Percentiles rank a stretch among this genome's conserved stretches.
Conservation (phyloP, 1,140 invertebrate species). For the Zeugodacus cucurbitae region DNA sequence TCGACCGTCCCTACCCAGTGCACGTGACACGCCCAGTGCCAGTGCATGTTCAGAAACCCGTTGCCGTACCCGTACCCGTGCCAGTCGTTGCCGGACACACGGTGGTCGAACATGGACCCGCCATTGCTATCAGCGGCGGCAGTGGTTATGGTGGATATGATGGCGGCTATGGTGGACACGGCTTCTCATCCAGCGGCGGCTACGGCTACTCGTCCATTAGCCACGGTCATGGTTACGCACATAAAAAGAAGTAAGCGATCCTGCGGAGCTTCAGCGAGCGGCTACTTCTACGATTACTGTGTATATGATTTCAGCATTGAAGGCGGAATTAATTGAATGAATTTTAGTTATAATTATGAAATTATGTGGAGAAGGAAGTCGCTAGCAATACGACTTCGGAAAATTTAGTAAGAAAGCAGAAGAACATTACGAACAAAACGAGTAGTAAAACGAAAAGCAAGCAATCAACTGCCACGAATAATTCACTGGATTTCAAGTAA, state of each 20-base stretch:
- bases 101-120: slow-evolving; percentile 68
- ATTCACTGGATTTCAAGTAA: background rate
- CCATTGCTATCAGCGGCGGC: slow-evolving; percentile 51
- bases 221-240: slow-evolving; percentile 48
- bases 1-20: slow-evolving; percentile 74
- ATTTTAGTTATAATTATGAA: slow-evolving; percentile 36
- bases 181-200: slow-evolving; percentile 49
- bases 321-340: slow-evolving; percentile 17
- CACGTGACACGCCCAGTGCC: slow-evolving; percentile 79
- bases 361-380: background rate
- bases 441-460: background rate
- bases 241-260: slow-evolving; percentile 54
- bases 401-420: slow-evolving; percentile 17
- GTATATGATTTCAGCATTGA: slow-evolving; percentile 36
- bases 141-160: slow-evolving; percentile 43
- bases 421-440: background rate
- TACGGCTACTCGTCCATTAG: slow-evolving; percentile 45
- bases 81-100: slow-evolving; percentile 71
- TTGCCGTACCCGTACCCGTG: slow-evolving; percentile 71
- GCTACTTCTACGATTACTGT: slow-evolving; percentile 32
- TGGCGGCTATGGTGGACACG: slow-evolving; percentile 39
- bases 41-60: slow-evolving; percentile 77
- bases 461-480: background rate
- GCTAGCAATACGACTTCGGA: background rate
- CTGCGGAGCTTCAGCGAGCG: background rate